Evolutionary conservation across 2,113 vertebrate genomes (phyloP), one percentile per base, ranked within the genome.

Genomic region (Hemibagrus wyckioides): DNA sequence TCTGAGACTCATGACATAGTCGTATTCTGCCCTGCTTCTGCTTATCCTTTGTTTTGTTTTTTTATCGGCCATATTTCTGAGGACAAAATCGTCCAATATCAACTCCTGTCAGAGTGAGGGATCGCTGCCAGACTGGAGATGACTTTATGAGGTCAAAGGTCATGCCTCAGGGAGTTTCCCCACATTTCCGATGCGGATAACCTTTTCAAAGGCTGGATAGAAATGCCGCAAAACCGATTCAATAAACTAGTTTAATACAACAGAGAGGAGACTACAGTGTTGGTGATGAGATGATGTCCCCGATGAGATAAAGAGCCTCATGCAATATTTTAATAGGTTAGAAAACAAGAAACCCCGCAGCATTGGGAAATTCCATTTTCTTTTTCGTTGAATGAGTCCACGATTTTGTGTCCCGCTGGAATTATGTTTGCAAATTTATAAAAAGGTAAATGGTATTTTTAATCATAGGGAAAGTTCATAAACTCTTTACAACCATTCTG

Each of bases 121-220:
- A 87, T 86, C 48, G 65, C 84, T 48, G 36, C 77, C 81, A 88
- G 63, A 88, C 83, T 86, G 13, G 50, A 48, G 67, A 61, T 80
- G 80, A 81, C 56, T 89, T 89, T 86, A 86, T 88, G 67, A 82
- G 86, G 86, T 82, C 67, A 33, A 77, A 84, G 77, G 48, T 85
- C 82, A 81, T 77, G 82, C 83, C 59, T 85, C 33, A 52, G 82
- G 79, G 30, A 82, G 39, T 17, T 44, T 83, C 14, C 44, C 39
- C 82, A 39, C 50, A 79, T 85, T 82, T 85, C 79, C 44, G 57
- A 80, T 76, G 75, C 41, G 63, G 28, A 80, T 39, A 88, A 56
- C 83, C 65, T 63, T 81, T 85, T 81, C 67, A 86, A 77, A 86
- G 79, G 71, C 75, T 25, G 3, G 14, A 69, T 50, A 79, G 71